These are phyloP conservation scores for Lamproptera curius DNA, from an alignment of 2,888 invertebrate species.

Conservation along the genomic window DNA sequence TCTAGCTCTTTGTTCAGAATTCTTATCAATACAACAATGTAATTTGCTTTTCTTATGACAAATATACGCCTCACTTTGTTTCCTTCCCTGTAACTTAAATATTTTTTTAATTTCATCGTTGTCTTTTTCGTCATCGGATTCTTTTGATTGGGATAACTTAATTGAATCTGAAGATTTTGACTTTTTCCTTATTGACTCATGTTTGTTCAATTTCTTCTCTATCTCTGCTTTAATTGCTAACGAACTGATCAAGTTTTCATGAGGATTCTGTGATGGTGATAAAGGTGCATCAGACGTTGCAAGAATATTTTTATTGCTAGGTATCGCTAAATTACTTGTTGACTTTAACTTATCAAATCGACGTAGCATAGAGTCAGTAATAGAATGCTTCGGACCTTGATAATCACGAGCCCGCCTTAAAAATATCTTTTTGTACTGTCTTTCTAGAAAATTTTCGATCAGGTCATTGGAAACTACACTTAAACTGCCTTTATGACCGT, in stretches of 20 bases:
- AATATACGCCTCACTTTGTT: constrained; percentile 53
- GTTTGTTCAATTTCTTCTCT: constrained; percentile 17
- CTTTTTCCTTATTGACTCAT: constrained; percentile 20
- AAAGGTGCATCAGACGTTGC: constrained; percentile 59
- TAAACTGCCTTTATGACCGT: constrained; percentile 37
- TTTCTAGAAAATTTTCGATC: constrained; percentile 58
- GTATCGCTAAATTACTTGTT: constrained; percentile 32
- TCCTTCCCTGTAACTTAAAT: constrained; percentile 62
- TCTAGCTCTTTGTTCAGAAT: constrained; percentile 22
- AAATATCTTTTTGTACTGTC: constrained; percentile 55
- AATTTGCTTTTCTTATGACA: constrained; percentile 27
- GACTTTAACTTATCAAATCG: constrained; percentile 41
- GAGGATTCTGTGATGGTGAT: constrained; percentile 48
- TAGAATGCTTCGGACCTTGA: constrained; percentile 36
- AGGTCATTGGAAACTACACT: constrained; percentile 39
- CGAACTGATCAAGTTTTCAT: constrained; percentile 41
- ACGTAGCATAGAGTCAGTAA: constrained; percentile 44
- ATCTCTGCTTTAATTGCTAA: constrained; percentile 20
- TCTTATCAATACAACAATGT: constrained; percentile 27
- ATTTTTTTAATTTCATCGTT: constrained; percentile 51
- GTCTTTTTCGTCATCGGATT: constrained; percentile 40
- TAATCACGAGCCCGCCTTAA: constrained; percentile 37
- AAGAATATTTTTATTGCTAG: constrained; percentile 50
- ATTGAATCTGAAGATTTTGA: constrained; percentile 7
- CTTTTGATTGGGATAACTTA: constrained; percentile 17